Evolutionary conservation across 2,797 vertebrate genomes (phyloP), one percentile per base, ranked within the genome.

Genomic region (Cercopithecus diana): DNA sequence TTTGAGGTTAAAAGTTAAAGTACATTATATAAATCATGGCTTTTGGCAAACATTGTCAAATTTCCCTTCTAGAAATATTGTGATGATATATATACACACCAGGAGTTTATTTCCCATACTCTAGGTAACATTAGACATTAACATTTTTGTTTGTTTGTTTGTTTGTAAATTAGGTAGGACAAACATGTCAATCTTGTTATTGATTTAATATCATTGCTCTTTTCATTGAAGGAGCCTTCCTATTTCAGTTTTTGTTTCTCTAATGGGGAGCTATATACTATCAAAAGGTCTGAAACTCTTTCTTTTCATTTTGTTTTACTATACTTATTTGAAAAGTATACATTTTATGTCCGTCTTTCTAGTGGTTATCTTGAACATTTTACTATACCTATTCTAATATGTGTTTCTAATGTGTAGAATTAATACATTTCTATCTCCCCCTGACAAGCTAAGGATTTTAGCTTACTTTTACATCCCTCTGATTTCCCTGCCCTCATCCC

Each of bases 1-100:
- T 96, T 94, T 72, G 77, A 84, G 57, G 64, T 96, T 39, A 90
- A 94, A 89, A 93, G 14, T 88, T 58, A 97, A 94, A 77, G 73
- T 39, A 77, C 19, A 61, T n/a, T 57, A 41, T 39, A 28, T 90
- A 84, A 96, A 88, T 81, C 90, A 96, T 36, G 41, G 5, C 28
- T 96, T 88, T 88, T 70, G 48, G 33, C 20, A 39, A 70, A 70
- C 67, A 39, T 88, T 96, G 81, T 48, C 50, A 90, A 57, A 70
- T 94, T 82, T 88, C 45, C 64, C 67, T 95, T 52, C 87, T 79
- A 28, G 30, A 85, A 90, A 92, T 33, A 77, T 36, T 76, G 13
- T 43, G 64, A 50, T 39, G 72, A 48, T 87, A 24, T 70, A 50
- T 76, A n/a, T 55, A 82, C 48, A 91, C 1, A 72, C 7, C 20